Conservation (phyloP, 2,113 vertebrate species). For the Lepisosteus osseus region DNA sequence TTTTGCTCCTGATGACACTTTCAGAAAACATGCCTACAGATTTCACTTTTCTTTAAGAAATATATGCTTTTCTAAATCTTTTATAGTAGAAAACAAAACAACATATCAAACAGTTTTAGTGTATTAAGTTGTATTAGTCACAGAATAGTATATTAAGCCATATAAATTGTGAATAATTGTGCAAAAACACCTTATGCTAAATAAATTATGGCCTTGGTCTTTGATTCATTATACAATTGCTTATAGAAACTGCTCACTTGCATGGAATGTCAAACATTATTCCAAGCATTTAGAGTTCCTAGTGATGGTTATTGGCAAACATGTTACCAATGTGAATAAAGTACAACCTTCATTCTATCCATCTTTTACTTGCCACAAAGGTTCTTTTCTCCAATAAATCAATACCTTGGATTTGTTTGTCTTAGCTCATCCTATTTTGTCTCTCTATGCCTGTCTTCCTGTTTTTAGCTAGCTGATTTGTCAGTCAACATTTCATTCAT, state of each 20-base stretch:
- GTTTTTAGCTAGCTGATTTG: background rate
- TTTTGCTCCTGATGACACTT: conserved; percentile 54
- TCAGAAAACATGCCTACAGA: conserved; percentile 30
- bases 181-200: background rate
- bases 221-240: no score
- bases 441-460: conserved; percentile 14
- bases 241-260: conserved; percentile 25
- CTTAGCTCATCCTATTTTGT: conserved; percentile 49
- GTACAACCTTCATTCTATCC: conserved; percentile 69
- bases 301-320: conserved; percentile 69
- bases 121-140: background rate
- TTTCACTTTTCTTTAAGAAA: background rate
- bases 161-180: no score
- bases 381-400: conserved; percentile 65
- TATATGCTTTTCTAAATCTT: background rate
- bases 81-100: conserved; percentile 5
- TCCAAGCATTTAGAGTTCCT: conserved; percentile 58
- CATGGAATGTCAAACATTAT: conserved; percentile 53
- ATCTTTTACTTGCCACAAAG: conserved; percentile 58
- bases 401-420: conserved; percentile 60
- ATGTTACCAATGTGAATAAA: conserved; percentile 67
- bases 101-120: background rate
- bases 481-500: background rate
- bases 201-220: no score
- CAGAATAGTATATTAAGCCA: background rate